These are phyloP conservation scores for Nemotelus pantherinus DNA, from an alignment of 2,888 invertebrate species.

Conservation along the genomic window DNA sequence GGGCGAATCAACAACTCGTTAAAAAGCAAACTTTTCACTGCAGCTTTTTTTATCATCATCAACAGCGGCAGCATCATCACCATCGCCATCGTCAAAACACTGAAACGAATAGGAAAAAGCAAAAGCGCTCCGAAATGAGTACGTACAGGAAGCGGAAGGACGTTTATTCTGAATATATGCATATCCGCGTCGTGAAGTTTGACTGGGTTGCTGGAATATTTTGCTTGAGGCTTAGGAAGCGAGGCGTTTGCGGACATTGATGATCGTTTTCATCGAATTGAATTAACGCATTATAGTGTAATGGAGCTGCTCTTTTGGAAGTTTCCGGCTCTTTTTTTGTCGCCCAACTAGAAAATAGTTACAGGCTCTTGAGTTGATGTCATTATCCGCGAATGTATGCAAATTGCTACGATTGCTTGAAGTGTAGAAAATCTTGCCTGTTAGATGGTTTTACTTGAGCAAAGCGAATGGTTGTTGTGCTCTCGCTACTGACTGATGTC, in stretches of 20 bases:
- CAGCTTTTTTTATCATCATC: neutral
- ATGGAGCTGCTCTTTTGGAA: neutral
- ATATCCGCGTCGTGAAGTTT: no score
- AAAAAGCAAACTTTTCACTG: conserved; percentile 1
- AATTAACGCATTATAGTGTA: neutral
- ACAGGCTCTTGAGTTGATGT: neutral
- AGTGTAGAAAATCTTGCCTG: neutral
- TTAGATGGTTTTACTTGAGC: neutral
- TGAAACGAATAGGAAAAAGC: no score
- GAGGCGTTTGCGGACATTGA: neutral
- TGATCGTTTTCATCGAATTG: neutral
- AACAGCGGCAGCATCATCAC: no score
- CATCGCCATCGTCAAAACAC: no score
- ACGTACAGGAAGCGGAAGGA: neutral
- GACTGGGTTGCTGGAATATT: no score
- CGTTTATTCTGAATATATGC: neutral
- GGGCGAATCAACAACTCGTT: conserved; percentile 24
- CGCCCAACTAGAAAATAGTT: neutral
- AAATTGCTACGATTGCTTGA: neutral
- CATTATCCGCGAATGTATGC: neutral
- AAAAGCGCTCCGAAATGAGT: no score
- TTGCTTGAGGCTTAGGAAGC: no score
- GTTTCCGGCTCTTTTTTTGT: neutral
- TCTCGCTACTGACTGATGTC: neutral
- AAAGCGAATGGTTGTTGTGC: neutral